These are phyloP conservation scores for Stichopus horrens DNA, from an alignment of 53 echinoderm and acorn worm species.

Conservation along the genomic window DNA sequence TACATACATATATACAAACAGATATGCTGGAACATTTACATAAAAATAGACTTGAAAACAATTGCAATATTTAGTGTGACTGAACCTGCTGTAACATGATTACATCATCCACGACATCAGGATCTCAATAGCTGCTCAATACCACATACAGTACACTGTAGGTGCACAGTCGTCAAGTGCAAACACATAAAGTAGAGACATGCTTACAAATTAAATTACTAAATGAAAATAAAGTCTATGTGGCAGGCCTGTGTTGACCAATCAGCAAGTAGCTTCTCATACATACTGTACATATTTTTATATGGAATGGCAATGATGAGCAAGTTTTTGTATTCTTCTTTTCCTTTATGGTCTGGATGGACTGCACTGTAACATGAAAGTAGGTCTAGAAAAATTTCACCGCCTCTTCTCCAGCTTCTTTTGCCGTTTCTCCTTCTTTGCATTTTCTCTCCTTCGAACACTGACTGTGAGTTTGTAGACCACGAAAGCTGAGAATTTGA, in stretches of 20 bases:
- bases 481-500: slow-evolving; percentile 64
- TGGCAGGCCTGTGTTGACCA: background rate
- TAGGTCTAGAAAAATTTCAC: slow-evolving; percentile 20
- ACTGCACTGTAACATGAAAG: background rate
- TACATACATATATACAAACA: too few species aligned
- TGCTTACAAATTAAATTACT: background rate
- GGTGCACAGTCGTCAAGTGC: background rate
- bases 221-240: background rate
- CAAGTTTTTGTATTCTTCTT: background rate
- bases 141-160: too few species aligned
- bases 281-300: background rate
- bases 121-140: too few species aligned
- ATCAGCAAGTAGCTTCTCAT: background rate
- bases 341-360: background rate
- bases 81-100: too few species aligned
- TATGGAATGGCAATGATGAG: background rate
- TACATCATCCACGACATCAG: too few species aligned
- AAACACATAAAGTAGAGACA: background rate
- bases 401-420: slow-evolving; percentile 72
- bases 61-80: too few species aligned
- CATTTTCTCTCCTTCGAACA: slow-evolving; percentile 73
- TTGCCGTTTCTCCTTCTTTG: slow-evolving; percentile 77
- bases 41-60: too few species aligned
- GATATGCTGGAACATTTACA: too few species aligned
- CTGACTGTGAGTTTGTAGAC: slow-evolving; percentile 81